Base-by-base conservation (phyloP, 2,888 invertebrate genomes). In the Drosophila infuscata region DNA sequence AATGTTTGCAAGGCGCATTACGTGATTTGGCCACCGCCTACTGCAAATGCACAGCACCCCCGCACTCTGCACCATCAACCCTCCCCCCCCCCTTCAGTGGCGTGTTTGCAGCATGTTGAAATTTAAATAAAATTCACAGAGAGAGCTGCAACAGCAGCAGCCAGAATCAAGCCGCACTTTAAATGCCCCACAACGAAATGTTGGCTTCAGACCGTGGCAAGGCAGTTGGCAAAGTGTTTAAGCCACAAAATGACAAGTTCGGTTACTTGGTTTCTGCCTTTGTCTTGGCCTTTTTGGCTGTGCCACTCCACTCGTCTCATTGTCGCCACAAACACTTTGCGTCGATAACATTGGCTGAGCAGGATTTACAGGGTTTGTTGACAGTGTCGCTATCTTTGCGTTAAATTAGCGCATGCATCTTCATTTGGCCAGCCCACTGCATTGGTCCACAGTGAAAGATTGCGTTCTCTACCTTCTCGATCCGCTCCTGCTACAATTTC, bases 1-100 rank as follows among this genome's bases (percentile, higher is more conserved):
- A 79, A 82, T 88, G 88, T 88, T 88, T 90, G 90, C 89, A 83
- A 78, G 84, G 79, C 83, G 84, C 88, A 88, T 88, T 90, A 88
- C 88, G 88, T 90, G 89, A 89, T 88, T 89, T 83, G 71, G 80
- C 77, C 71, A 64, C 70, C 86, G 77, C 86, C 79, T 74, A 70
- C 75, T 68, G 32, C 68, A 51, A 43, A 65, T 38, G 59, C 68
- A 49, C 17, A 36, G 36, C 49, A 20, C 36, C 35, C 33, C 38
- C 12, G 33, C 20, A 7, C 1, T 12, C 3, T 25, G 30, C 8
- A 32, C 25, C 25, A 25, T 25, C 25, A 25, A 25, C 5, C 11
- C 41, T 8, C 48, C 41, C 15, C 5, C 0, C 3, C 57, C 30
- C 3, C 57, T 20, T 25, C 54, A 62, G 59, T 77, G 77, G 76